Evolutionary conservation across 2,797 vertebrate genomes (phyloP), one percentile per base, ranked within the genome.

Genomic region (Remorina albescens): DNA sequence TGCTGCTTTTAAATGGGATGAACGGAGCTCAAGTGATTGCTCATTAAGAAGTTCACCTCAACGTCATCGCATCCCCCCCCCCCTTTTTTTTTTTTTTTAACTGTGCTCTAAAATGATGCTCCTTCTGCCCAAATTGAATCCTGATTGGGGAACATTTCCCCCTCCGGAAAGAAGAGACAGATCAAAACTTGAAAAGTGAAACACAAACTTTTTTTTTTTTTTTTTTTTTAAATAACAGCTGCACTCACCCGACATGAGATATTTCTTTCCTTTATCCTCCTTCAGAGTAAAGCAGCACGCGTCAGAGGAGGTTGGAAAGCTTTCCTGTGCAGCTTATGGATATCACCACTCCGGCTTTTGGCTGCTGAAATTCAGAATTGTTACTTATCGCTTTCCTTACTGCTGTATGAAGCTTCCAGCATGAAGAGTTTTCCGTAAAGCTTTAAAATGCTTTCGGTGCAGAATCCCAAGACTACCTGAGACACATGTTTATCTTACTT

Each of bases 121-220:
- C 30, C 36, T 10, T 51, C 30, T 16, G 25, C 6, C 30, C 28
- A 42, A 55, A 50, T 41, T 46, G 21, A 71, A 77, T 49, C 58
- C 56, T 11, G 49, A 41, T 58, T 44, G 39, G 54, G 6, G 25
- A 61, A 63, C 25, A 2, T 44, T 47, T 49, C 41, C 16, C 46
- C 7, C 61, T 15, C 30, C 42, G 1, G 56, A 71, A 37, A 47
- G 61, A 61, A 8, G 21, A 37, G 23, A 71, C 25, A 7, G 36
- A 64, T 64, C 30, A 60, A 54, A 57, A 63, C 66, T 34, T 67
- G 18, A 68, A 49, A 77, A 70, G 53, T 68, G 51, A 80, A 71
- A 76, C 15, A 18, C 49, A 66, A 50, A 54, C 49, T 63, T n/a
- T n/a, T n/a, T n/a, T n/a, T n/a, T n/a, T n/a, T n/a, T n/a, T n/a